Evolutionary conservation across 2,797 vertebrate genomes (phyloP).

Genomic region (Babyrousa celebensis): DNA sequence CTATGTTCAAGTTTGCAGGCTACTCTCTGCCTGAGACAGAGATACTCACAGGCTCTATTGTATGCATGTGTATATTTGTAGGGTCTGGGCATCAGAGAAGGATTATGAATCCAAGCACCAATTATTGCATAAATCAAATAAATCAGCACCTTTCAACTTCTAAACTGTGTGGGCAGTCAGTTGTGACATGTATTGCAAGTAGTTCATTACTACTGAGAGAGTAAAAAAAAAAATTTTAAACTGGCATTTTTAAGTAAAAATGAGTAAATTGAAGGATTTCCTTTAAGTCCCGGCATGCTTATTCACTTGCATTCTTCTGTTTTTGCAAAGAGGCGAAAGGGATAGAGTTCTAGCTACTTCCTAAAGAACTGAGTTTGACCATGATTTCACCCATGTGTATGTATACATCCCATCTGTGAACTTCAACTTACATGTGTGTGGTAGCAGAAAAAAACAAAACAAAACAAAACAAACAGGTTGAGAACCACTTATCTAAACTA

Average conservation of each 20-base stretch:
- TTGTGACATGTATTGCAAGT: neutral
- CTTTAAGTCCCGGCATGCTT: neutral
- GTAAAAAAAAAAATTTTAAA: neutral
- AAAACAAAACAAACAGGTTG: neutral
- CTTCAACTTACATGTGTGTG: neutral
- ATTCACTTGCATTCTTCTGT: neutral
- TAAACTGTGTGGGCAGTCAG: neutral
- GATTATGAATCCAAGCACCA: neutral
- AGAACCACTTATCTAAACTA: constrained; percentile 58
- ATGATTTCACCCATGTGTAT: neutral
- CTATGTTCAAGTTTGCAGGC: neutral
- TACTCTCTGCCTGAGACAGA: neutral
- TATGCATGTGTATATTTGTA: neutral
- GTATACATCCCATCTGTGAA: neutral
- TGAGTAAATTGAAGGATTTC: neutral
- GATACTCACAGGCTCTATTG: neutral
- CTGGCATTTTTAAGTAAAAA: constrained; percentile 26
- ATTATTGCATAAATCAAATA: neutral
- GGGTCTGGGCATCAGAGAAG: neutral
- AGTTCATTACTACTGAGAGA: neutral
- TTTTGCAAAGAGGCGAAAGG: neutral
- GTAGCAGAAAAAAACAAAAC: neutral
- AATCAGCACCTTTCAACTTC: neutral
- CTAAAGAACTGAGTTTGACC: neutral
- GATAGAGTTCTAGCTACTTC: neutral